A percentile compares a stretch with the other conserved stretches of the same genome.
phyloP scores from a whole-genome alignment of 2,113 vertebrate species.

The Antennarius striatus region DNA sequence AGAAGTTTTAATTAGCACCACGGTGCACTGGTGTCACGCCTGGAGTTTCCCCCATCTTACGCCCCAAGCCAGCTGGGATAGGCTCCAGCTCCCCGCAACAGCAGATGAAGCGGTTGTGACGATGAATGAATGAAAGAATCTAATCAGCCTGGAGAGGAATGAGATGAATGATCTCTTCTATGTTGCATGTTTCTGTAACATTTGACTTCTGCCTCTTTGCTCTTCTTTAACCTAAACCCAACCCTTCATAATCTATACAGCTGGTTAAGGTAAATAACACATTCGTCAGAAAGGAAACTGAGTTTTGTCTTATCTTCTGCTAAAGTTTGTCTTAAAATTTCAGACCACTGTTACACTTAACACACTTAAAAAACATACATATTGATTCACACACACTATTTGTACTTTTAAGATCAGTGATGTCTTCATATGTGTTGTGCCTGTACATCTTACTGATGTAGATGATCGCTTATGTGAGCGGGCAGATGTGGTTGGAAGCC shows the following conservation, averaged over 20 bases:
- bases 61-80: too few relatives aligned
- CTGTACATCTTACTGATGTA: conserved; percentile 33
- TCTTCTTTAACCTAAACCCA: conserved; percentile 19
- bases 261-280: conserved; percentile 34
- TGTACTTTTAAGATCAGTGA: conserved; percentile 5
- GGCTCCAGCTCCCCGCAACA: too few relatives aligned
- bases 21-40: too few relatives aligned
- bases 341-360: conserved; percentile 8
- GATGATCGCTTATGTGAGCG: conserved; percentile 1
- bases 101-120: too few relatives aligned
- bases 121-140: too few relatives aligned
- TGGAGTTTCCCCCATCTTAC: too few relatives aligned
- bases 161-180: neutral
- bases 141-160: too few relatives aligned
- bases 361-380: conserved; percentile 30
- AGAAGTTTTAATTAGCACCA: too few relatives aligned
- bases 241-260: conserved; percentile 44
- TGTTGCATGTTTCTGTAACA: conserved; percentile 21
- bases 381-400: conserved; percentile 15
- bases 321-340: conserved; percentile 51
- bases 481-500: conserved; percentile 49
- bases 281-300: conserved; percentile 56
- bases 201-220: conserved; percentile 29
- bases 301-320: conserved; percentile 56
- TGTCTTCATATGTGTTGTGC: conserved; percentile 4